Evolutionary conservation across 2,888 invertebrate genomes (phyloP).

Genomic region (Agrochola circellaris): DNA sequence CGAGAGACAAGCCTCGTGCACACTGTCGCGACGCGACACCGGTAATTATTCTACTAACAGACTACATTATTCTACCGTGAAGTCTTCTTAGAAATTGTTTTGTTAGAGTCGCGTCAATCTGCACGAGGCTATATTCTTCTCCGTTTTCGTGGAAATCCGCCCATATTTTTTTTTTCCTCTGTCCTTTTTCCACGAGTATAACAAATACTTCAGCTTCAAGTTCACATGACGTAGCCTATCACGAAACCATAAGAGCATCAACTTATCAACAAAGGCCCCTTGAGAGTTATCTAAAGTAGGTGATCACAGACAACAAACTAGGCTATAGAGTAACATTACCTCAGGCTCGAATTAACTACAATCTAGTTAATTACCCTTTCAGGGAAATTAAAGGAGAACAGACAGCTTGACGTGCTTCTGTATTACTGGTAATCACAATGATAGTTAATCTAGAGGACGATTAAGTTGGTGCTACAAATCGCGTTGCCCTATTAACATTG

Average conservation of each 20-base stretch:
- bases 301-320: conserved; percentile 4
- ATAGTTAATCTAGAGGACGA: neutral
- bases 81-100: too few relatives aligned
- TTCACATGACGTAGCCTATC: neutral
- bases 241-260: neutral
- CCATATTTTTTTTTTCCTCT: neutral
- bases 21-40: too few relatives aligned
- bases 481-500: neutral
- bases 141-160: neutral
- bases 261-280: conserved; percentile 10
- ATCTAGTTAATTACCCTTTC: conserved; percentile 22
- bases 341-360: conserved; percentile 9
- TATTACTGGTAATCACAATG: neutral
- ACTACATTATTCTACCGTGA: too few relatives aligned
- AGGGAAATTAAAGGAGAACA: conserved; percentile 9
- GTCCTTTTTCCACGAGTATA: neutral
- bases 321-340: conserved; percentile 23
- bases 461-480: neutral
- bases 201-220: conserved; percentile 15
- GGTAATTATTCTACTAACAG: too few relatives aligned
- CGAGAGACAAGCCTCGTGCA: too few relatives aligned
- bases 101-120: too few relatives aligned
- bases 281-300: conserved; percentile 36
- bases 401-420: conserved; percentile 2
- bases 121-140: too few relatives aligned